Conservation (phyloP, 2,113 vertebrate species). For the Zingel zingel region DNA sequence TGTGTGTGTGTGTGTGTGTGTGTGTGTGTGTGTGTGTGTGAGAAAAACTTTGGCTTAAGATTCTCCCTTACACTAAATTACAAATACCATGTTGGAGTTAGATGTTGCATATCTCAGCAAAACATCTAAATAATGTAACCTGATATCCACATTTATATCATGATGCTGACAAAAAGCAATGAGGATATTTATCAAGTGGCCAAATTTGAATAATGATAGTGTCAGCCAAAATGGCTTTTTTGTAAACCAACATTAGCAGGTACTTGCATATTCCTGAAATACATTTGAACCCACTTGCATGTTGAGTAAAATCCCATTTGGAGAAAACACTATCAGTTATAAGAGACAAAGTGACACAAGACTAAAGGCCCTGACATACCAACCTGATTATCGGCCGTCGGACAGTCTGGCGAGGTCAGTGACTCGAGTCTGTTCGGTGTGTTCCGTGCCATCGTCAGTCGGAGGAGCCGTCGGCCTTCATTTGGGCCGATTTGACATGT, state of each 20-base stretch:
- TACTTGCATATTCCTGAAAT: constrained; percentile 6
- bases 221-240: constrained; percentile 8
- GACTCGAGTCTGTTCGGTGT: no score
- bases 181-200: constrained; percentile 36
- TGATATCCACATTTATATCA: constrained; percentile 23
- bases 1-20: not conserved
- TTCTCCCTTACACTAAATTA: constrained; percentile 21
- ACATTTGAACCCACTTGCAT: not conserved
- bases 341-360: not conserved
- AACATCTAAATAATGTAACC: constrained; percentile 22
- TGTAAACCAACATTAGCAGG: constrained; percentile 21
- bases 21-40: not conserved
- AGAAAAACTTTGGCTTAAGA: constrained; percentile 7
- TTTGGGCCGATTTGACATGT: no score
- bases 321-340: constrained; percentile 4
- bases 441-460: no score
- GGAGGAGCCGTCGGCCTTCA: no score
- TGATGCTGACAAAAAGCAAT: constrained; percentile 14
- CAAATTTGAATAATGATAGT: constrained; percentile 16
- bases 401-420: no score
- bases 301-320: not conserved
- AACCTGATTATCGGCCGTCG: no score
- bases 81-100: constrained; percentile 3
- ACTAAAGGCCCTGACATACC: not conserved
- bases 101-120: constrained; percentile 41